Evolutionary conservation across 2,797 vertebrate species (phyloP).

Genomic region (Odontamblyopus rebecca): DNA sequence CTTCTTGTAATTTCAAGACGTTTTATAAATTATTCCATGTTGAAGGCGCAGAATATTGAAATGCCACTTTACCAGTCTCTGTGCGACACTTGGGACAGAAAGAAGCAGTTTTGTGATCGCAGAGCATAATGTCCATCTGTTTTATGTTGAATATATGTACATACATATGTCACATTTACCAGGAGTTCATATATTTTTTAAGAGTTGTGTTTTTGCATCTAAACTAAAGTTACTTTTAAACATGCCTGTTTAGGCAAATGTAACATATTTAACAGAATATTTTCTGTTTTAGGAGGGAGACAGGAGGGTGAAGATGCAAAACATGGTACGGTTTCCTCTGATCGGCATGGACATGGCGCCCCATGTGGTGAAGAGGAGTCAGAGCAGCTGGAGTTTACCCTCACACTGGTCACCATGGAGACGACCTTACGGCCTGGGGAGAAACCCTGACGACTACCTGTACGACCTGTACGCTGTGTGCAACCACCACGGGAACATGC

Average conservation of each 20-base stretch:
- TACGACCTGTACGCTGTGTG: slow-evolving; percentile 98
- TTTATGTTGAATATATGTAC: too few species aligned
- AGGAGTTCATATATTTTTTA: background rate
- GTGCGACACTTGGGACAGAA: too few species aligned
- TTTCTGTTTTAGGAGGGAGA: slow-evolving; percentile 85
- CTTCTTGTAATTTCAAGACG: too few species aligned
- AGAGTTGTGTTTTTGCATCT: background rate
- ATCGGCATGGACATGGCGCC: slow-evolving; percentile 98
- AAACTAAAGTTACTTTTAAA: background rate
- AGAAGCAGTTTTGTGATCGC: too few species aligned
- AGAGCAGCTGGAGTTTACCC: slow-evolving; percentile 98
- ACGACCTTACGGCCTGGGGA: slow-evolving; percentile 91
- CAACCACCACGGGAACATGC: slow-evolving; percentile 99
- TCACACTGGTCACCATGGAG: slow-evolving; percentile 99
- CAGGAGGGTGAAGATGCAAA: slow-evolving; percentile 93
- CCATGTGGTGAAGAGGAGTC: slow-evolving; percentile 96
- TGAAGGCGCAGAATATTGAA: too few species aligned
- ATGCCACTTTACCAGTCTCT: too few species aligned
- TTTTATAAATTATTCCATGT: too few species aligned
- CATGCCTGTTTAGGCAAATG: background rate
- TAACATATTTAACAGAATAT: background rate
- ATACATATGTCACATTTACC: too few species aligned
- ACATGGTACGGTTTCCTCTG: slow-evolving; percentile 93
- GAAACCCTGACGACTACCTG: slow-evolving; percentile 94
- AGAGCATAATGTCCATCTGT: too few species aligned